These are phyloP conservation scores for Pseudocheirus occidentalis DNA, from an alignment of 2,797 vertebrate genomes.

Conservation along the genomic window DNA sequence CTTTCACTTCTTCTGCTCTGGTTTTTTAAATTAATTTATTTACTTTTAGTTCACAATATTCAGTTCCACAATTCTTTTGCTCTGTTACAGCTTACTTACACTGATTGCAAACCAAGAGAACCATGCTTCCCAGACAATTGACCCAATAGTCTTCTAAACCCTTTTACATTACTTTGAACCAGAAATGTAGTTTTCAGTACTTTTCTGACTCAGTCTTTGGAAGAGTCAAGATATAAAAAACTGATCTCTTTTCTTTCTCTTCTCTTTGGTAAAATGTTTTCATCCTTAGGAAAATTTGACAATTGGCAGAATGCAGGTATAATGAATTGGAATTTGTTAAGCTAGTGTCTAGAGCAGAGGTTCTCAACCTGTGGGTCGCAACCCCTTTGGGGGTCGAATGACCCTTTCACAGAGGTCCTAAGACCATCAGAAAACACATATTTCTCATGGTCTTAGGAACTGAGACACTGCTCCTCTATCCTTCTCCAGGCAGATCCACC, in stretches of 20 bases:
- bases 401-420: too few species aligned
- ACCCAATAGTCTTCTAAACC: background rate
- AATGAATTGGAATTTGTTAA: constrained; percentile 57
- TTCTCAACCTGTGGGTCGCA: too few species aligned
- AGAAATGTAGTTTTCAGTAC: background rate
- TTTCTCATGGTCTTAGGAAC: too few species aligned
- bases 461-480: too few species aligned
- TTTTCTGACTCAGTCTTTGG: background rate
- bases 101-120: constrained; percentile 35
- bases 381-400: too few species aligned
- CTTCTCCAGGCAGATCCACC: too few species aligned
- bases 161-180: constrained; percentile 1
- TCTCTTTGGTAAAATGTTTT: constrained; percentile 42
- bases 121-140: constrained; percentile 46
- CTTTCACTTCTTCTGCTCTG: too few species aligned
- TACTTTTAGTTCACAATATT: too few species aligned
- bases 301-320: constrained; percentile 27
- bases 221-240: background rate
- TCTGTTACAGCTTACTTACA: background rate
- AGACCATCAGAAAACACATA: too few species aligned
- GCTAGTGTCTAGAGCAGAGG: too few species aligned
- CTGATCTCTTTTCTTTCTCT: background rate
- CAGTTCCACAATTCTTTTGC: background rate
- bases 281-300: constrained; percentile 56
- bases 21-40: too few species aligned